Evolutionary conservation across 2,113 vertebrate genomes (phyloP).

Genomic region (Euleptes europaea): DNA sequence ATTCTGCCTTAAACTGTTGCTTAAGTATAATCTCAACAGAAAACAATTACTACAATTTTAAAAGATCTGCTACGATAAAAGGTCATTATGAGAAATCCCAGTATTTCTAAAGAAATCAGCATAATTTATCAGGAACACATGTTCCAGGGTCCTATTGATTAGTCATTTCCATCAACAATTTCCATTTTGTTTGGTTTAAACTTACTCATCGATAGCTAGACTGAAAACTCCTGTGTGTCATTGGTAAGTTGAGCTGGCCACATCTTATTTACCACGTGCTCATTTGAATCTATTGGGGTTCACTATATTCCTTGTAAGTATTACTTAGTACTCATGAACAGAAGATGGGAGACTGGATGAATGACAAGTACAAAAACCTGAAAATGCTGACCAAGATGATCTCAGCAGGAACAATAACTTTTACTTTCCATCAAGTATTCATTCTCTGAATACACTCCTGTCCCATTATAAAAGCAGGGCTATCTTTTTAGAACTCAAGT

Average conservation of each 20-base stretch:
- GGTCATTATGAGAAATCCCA: conserved; percentile 1
- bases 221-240: conserved; percentile 32
- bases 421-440: background rate
- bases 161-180: conserved; percentile 12
- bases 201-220: conserved; percentile 29
- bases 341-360: background rate
- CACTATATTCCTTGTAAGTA: background rate
- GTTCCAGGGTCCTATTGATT: conserved; percentile 26
- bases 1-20: background rate
- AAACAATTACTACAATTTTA: conserved; percentile 12
- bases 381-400: conserved; percentile 29
- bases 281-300: conserved; percentile 23
- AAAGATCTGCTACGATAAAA: background rate
- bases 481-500: background rate
- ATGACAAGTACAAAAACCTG: background rate
- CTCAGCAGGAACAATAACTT: background rate
- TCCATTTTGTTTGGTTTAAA: conserved; percentile 14
- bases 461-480: background rate
- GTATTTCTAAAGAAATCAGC: background rate
- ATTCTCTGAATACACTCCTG: background rate
- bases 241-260: conserved; percentile 10
- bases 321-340: background rate
- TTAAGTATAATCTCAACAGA: background rate
- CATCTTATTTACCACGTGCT: background rate
- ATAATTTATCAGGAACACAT: background rate